These are phyloP conservation scores for Yponomeuta sedellus DNA, from an alignment of 2,888 invertebrate species.

Conservation along the genomic window DNA sequence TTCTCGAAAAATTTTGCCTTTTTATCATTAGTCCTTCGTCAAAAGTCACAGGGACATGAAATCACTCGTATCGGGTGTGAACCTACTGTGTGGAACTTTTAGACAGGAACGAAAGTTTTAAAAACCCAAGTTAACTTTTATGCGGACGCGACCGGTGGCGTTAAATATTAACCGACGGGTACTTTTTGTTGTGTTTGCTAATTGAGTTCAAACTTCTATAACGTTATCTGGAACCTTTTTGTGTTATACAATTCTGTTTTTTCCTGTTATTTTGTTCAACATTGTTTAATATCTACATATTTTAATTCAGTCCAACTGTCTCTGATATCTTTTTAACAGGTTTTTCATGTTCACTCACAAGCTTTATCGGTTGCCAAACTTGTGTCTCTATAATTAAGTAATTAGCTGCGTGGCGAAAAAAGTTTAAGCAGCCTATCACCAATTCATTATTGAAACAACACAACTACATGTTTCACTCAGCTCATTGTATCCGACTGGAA, in stretches of 20 bases:
- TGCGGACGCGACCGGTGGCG: conserved; percentile 46
- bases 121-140: conserved; percentile 71
- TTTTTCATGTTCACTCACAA: too few relatives aligned
- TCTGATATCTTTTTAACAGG: too few relatives aligned
- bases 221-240: not conserved
- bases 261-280: not conserved
- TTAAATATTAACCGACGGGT: conserved; percentile 56
- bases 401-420: not conserved
- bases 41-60: conserved; percentile 69
- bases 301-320: too few relatives aligned
- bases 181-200: conserved; percentile 48
- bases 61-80: conserved; percentile 69
- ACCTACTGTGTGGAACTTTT: conserved; percentile 45
- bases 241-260: not conserved
- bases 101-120: conserved; percentile 66
- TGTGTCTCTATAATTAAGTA: not conserved
- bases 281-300: too few relatives aligned
- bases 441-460: conserved; percentile 6
- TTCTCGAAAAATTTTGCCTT: conserved; percentile 35
- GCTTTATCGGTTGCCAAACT: not conserved
- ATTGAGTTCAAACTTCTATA: conserved; percentile 59
- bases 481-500: conserved; percentile 11
- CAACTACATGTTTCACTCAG: conserved; percentile 14
- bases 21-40: conserved; percentile 59
- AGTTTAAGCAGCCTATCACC: not conserved